Conservation (phyloP, 2,888 invertebrate species). For the Aspidapion aeneum region DNA sequence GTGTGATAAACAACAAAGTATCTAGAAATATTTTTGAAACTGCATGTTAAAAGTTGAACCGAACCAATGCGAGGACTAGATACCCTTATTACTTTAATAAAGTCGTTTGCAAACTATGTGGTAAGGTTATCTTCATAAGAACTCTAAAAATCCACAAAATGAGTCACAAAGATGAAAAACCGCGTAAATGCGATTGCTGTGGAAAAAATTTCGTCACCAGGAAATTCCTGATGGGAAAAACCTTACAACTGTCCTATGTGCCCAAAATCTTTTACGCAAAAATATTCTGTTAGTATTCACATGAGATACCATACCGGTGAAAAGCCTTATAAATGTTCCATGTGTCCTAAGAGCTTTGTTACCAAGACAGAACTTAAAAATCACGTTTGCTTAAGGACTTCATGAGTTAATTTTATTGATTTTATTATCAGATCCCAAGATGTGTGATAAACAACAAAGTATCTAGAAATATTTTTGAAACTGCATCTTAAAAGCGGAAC, state of each 20-base stretch:
- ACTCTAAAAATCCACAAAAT: constrained; percentile 42
- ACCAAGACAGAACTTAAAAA: constrained; percentile 34
- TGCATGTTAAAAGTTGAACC: constrained; percentile 16
- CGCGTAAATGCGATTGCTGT: constrained; percentile 38
- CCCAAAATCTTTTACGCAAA: constrained; percentile 52
- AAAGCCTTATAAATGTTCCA: constrained; percentile 52
- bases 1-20: constrained; percentile 47
- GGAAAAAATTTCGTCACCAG: constrained; percentile 48
- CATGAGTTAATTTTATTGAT: too few relatives aligned
- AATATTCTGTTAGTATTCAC: constrained; percentile 52
- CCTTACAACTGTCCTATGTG: constrained; percentile 45
- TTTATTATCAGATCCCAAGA: too few relatives aligned
- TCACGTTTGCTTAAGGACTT: constrained; percentile 33
- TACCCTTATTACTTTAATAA: constrained; percentile 18
- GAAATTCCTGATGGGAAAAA: constrained; percentile 50
- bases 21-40: constrained; percentile 18
- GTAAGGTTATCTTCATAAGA: constrained; percentile 43
- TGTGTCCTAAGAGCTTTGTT: constrained; percentile 37
- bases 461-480: constrained; percentile 18
- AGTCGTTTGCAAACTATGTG: constrained; percentile 34
- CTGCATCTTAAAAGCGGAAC: constrained; percentile 18
- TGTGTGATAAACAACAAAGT: constrained; percentile 48
- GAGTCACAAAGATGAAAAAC: constrained; percentile 28
- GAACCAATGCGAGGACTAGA: background rate
- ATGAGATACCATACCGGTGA: constrained; percentile 44